Evolutionary conservation across 2,797 vertebrate genomes (phyloP), one percentile per base, ranked within the genome.

Genomic region (Etheostoma perlongum): DNA sequence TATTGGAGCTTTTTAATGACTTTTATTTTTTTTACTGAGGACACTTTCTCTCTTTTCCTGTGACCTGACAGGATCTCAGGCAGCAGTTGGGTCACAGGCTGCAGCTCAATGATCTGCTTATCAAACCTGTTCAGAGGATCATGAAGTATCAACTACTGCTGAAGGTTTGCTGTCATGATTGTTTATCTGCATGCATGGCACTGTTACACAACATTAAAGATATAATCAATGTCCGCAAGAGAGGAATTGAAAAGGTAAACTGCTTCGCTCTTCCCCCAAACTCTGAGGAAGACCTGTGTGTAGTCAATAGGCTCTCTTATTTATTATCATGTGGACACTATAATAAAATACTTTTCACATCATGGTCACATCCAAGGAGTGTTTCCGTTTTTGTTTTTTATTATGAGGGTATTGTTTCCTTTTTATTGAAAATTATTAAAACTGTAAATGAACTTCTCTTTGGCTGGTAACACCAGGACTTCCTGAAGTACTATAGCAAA

Each of bases 101-200:
- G 88, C 98, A 99, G 85, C 96, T 99, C 86, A 99, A 98, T 0
- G 98, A 99, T 81, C 92, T 99, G 85, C 92, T 99, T 67, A 98
- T 99, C 94, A 99, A 99, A 93, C 98, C 98, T n/a, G 97, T 99
- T 71, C 98, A 99, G 92, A 96, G 98, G 92, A 99, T 99, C 88
- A 99, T 99, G 96, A 99, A 99, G 83, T 99, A 99, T 85, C 98
- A 99, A 88, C 95, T 99, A 12, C 94, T 99, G 79, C 93, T 99
- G 51, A 99, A 99, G 96, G 98, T 98, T 81, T 40, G 63, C 23
- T 27, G 68, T 84, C 51, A 12, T 23, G 6, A 61, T 10, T n/a
- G 0, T 52, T 11, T 13, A 23, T 53, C n/a, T 59, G 33, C 15
- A 64, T 68, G 46, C 25, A 10, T 14, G 19, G 3, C 8, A 27